Evolutionary conservation across 2,888 invertebrate species (phyloP).

Genomic region (Noctua comes): DNA sequence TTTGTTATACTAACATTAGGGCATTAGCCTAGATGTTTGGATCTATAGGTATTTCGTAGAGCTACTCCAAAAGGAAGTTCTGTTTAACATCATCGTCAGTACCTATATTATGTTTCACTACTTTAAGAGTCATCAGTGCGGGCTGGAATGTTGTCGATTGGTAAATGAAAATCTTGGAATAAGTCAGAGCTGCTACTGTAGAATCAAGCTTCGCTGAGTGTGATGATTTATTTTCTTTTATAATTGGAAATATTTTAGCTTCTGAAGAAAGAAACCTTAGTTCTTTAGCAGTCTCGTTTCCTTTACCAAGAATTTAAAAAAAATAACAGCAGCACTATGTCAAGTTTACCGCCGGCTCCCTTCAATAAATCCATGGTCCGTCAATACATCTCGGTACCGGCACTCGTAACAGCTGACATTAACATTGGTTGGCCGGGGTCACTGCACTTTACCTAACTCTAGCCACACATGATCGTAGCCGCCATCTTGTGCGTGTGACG

Average conservation of each 20-base stretch:
- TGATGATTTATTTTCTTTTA: not conserved
- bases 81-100: conserved; percentile 56
- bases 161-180: conserved; percentile 24
- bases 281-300: not conserved
- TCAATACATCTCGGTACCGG: conserved; percentile 67
- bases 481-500: conserved; percentile 80
- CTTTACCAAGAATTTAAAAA: not conserved
- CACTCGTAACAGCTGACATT: conserved; percentile 81
- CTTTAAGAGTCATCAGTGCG: conserved; percentile 47
- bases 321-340: conserved; percentile 24
- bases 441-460: conserved; percentile 81
- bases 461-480: conserved; percentile 74
- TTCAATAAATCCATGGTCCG: conserved; percentile 58
- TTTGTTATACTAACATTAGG: conserved; percentile 48
- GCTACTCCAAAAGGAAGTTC: conserved; percentile 54
- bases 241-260: not conserved
- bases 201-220: not conserved
- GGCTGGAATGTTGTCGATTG: conserved; percentile 25
- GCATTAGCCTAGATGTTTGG: conserved; percentile 57
- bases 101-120: conserved; percentile 52
- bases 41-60: conserved; percentile 49
- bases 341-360: conserved; percentile 48
- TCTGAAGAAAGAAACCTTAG: not conserved
- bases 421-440: conserved; percentile 84
- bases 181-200: not conserved